phyloP scores from a whole-genome alignment of 1,140 invertebrate genomes.

The Triops longicaudatus region DNA sequence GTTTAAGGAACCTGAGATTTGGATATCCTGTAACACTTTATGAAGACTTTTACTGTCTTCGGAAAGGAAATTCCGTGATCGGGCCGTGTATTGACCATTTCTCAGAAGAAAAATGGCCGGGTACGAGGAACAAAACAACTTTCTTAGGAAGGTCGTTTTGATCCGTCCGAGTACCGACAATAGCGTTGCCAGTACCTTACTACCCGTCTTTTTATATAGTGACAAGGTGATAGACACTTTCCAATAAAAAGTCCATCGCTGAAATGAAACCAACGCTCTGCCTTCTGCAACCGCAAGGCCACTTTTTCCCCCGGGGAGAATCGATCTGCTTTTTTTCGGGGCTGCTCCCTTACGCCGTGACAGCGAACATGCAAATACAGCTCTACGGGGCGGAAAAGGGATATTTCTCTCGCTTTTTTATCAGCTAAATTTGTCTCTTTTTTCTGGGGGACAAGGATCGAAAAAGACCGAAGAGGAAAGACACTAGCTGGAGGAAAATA shows the following conservation, averaged over 20 bases:
- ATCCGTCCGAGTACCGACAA: not conserved
- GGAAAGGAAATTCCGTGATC: too few relatives aligned
- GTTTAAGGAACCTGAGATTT: too few relatives aligned
- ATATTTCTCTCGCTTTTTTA: not conserved
- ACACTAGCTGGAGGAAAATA: not conserved
- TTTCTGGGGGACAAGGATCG: not conserved
- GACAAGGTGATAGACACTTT: not conserved
- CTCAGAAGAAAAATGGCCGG: too few relatives aligned
- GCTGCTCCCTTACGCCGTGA: not conserved
- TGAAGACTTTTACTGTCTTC: too few relatives aligned
- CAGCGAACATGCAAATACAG: not conserved
- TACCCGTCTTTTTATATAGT: not conserved
- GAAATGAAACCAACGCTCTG: not conserved
- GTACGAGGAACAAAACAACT: not conserved
- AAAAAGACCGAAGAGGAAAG: not conserved
- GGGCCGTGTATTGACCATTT: too few relatives aligned
- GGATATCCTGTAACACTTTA: too few relatives aligned
- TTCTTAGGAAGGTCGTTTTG: not conserved
- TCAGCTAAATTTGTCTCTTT: not conserved
- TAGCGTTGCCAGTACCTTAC: not conserved
- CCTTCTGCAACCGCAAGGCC: not conserved
- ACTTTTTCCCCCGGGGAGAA: not conserved
- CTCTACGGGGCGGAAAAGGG: too few relatives aligned
- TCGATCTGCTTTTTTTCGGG: not conserved
- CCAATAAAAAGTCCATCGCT: conserved; percentile 12